phyloP scores from a whole-genome alignment of 2,113 vertebrate species.

The Otocyon megalotis region DNA sequence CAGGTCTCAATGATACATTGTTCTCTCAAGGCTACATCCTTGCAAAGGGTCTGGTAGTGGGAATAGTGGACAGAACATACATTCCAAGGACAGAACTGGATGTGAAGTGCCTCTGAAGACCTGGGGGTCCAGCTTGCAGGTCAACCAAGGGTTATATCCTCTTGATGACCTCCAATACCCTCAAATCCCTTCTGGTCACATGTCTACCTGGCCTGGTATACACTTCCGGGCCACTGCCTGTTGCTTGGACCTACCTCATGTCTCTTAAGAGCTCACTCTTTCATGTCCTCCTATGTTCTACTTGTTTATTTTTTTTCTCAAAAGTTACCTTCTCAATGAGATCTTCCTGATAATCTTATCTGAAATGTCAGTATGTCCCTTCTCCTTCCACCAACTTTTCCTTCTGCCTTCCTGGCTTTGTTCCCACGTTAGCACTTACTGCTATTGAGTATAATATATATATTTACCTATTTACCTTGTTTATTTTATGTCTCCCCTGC shows the following conservation, averaged over 20 bases:
- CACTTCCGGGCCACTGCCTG: too few relatives aligned
- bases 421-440: not conserved
- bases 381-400: not conserved
- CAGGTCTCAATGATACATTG: too few relatives aligned
- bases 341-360: not conserved
- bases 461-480: not conserved
- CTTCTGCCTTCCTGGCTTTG: not conserved
- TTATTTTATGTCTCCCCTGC: not conserved
- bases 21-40: not conserved
- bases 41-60: not conserved
- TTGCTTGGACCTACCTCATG: not conserved
- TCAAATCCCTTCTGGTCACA: not conserved
- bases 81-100: not conserved
- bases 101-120: not conserved
- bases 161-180: not conserved
- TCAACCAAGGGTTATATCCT: not conserved
- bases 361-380: not conserved
- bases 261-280: not conserved
- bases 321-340: not conserved
- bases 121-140: too few relatives aligned
- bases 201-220: accelerated
- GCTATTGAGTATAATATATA: not conserved
- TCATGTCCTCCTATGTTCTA: not conserved
- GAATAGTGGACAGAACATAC: not conserved
- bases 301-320: not conserved